Base-by-base conservation (phyloP, 2,797 vertebrate genomes). In the Fundulus diaphanus region DNA sequence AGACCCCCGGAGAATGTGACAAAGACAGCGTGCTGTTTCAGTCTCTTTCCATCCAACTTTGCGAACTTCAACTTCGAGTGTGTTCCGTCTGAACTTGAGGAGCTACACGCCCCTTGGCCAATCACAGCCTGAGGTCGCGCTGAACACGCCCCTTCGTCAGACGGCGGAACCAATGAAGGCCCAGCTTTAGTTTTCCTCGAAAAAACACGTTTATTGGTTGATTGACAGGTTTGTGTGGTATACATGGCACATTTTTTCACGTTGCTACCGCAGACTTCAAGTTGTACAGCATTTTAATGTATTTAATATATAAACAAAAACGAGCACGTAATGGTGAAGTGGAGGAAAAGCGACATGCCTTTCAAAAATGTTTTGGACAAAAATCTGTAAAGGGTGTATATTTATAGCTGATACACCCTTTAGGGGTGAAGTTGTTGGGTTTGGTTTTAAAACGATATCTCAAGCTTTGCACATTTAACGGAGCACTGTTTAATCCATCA, bases 91-190 rank as follows among this genome's bases (percentile, higher is more conserved):
- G 57, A 84, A 84, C 71, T 66, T 70, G 31, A 13, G 42, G 79
- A 87, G 1, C 46, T 56, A 75, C 78, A 46, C 22, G 8, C 35
- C 2, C 70, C 31, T 88, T 18, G 69, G 75, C 94, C 92, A 94
- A 93, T 92, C 80, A 84, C 13, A 74, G 3, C 3, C n/a, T 0
- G 37, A 1, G 1, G 71, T 80, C 1, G 7, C 1, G 3, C 2
- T 48, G 0, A 12, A 78, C 82, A 91, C 89, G 82, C 94, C 95
- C 56, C 70, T 9, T 0, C 0, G 9, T 0, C 9, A 3, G 7
- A n/a, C 2, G 1, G 11, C 2, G 79, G 18, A 78, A 65, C 94
- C 94, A 96, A 94, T 94, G 31, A 81, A 18, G 77, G 63, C 7
- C 31, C 40, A 52, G 56, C 31, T 3, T 74, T 40, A 1, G 5